Evolutionary conservation across 2,113 vertebrate species (phyloP).

Genomic region (Daubentonia madagascariensis): DNA sequence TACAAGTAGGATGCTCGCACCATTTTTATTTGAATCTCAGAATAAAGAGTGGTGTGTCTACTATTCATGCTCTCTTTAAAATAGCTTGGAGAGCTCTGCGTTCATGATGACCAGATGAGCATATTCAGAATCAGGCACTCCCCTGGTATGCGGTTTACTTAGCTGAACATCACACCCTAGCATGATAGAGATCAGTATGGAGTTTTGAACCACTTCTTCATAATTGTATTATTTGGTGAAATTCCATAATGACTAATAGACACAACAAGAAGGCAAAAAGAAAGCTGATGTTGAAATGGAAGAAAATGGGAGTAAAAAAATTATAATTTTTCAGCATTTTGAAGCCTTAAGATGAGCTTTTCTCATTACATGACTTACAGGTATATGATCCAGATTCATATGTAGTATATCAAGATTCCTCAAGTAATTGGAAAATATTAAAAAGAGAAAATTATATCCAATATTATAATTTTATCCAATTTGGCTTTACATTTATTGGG

Average conservation of each 20-base stretch:
- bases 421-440: not conserved
- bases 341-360: not conserved
- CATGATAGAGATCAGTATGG: not conserved
- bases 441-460: not conserved
- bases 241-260: not conserved
- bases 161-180: too few species aligned
- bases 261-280: not conserved
- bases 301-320: not conserved
- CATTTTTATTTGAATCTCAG: not conserved
- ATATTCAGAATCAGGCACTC: too few species aligned
- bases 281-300: not conserved
- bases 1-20: not conserved
- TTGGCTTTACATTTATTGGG: not conserved
- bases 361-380: not conserved
- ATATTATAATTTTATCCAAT: not conserved
- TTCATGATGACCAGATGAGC: not conserved
- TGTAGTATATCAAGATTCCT: not conserved
- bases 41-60: not conserved
- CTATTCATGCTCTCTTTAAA: not conserved
- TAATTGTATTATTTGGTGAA: not conserved
- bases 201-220: not conserved
- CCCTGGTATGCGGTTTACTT: too few species aligned
- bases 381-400: not conserved
- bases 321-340: not conserved
- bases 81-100: not conserved